Percentiles rank a stretch among this genome's conserved stretches.
phyloP scores from a whole-genome alignment of 1,140 invertebrate species.

The Brachionus sp. region DNA sequence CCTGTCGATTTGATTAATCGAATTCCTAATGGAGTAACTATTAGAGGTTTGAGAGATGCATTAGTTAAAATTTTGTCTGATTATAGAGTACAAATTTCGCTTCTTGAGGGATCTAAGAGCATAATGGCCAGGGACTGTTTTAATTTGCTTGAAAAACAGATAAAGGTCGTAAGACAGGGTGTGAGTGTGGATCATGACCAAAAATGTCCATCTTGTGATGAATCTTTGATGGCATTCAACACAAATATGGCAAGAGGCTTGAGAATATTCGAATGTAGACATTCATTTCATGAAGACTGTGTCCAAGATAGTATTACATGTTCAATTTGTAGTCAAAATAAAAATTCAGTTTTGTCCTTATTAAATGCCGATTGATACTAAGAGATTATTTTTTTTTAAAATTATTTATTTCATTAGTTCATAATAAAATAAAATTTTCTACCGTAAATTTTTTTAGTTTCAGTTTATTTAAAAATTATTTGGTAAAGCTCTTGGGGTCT shows the following conservation, averaged over 20 bases:
- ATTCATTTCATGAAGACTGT: slow-evolving; percentile 82
- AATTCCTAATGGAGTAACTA: slow-evolving; percentile 76
- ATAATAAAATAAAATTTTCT: not conserved
- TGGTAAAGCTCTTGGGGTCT: no score
- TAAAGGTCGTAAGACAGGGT: slow-evolving; percentile 72
- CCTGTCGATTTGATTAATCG: slow-evolving; percentile 78
- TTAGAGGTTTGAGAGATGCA: slow-evolving; percentile 81
- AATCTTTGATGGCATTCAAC: slow-evolving; percentile 60
- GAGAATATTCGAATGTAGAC: slow-evolving; percentile 79
- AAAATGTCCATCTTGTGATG: slow-evolving; percentile 26
- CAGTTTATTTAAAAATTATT: no score
- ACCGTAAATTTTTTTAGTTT: not conserved
- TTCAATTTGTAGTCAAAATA: slow-evolving; percentile 32
- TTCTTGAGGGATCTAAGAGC: slow-evolving; percentile 81
- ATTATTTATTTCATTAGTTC: not conserved
- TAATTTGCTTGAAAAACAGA: slow-evolving; percentile 75
- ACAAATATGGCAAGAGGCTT: slow-evolving; percentile 65
- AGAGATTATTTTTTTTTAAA: not conserved
- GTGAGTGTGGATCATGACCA: not conserved
- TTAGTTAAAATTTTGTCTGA: slow-evolving; percentile 91
- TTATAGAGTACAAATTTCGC: slow-evolving; percentile 84
- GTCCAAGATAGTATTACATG: slow-evolving; percentile 54
- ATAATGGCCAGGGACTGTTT: slow-evolving; percentile 84
- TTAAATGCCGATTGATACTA: not conserved
- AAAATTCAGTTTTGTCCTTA: not conserved